These are phyloP conservation scores for Cepaea hortensis DNA, from an alignment of 2,888 invertebrate genomes.

Conservation along the genomic window DNA sequence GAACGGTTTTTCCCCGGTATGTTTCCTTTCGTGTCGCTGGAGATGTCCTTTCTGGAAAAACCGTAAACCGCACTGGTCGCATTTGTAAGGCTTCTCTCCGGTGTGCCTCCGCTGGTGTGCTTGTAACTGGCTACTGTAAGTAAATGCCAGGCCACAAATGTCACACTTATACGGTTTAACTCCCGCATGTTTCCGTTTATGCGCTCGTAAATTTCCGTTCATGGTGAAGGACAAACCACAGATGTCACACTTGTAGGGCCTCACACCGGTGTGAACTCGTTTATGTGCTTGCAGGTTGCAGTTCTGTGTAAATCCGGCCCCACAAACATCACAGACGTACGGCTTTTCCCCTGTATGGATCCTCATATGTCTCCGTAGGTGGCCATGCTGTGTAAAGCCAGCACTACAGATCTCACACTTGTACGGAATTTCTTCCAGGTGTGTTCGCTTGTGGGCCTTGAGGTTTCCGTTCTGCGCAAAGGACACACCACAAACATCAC, in stretches of 20 bases:
- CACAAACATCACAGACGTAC: conserved; percentile 21
- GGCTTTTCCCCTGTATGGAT: conserved; percentile 28
- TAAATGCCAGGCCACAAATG: conserved; percentile 40
- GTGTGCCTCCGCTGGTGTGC: conserved; percentile 48
- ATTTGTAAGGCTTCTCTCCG: conserved; percentile 36
- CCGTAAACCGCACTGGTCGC: conserved; percentile 41
- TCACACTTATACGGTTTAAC: conserved; percentile 42
- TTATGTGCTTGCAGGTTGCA: conserved; percentile 14
- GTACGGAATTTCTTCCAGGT: conserved; percentile 45
- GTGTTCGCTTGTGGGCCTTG: conserved; percentile 43
- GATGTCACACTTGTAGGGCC: conserved; percentile 30
- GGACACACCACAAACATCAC: conserved; percentile 45
- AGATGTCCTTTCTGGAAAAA: conserved; percentile 42
- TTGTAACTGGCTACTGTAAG: conserved; percentile 43
- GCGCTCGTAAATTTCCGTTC: conserved; percentile 22
- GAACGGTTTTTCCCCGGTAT: conserved; percentile 51
- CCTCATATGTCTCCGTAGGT: conserved; percentile 20
- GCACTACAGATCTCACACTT: conserved; percentile 30
- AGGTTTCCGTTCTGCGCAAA: conserved; percentile 47
- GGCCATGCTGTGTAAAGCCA: conserved; percentile 18
- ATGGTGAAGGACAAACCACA: conserved; percentile 35
- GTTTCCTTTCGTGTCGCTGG: conserved; percentile 46
- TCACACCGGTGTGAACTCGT: conserved; percentile 15
- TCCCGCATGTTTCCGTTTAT: conserved; percentile 36
- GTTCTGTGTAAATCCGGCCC: not conserved